A percentile compares a stretch with the other conserved stretches of the same genome.
Conservation (phyloP, 2,888 invertebrate genomes). For the Polydrusus cervinus region DNA sequence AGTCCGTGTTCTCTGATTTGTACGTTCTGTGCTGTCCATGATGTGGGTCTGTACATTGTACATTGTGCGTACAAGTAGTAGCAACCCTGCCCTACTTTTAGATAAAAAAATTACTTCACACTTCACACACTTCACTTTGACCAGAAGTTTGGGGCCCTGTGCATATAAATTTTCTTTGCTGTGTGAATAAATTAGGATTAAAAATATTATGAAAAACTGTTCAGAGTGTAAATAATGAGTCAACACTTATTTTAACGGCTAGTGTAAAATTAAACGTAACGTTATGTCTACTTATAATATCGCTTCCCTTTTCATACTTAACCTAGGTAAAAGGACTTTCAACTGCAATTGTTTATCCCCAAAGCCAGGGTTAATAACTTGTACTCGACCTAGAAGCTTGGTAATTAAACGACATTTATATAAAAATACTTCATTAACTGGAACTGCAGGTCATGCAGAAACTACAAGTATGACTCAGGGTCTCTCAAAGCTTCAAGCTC, state of each 20-base stretch:
- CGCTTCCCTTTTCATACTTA: constrained; percentile 24
- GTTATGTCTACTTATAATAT: constrained; percentile 21
- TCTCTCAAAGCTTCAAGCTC: constrained; percentile 80
- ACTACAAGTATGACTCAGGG: constrained; percentile 70
- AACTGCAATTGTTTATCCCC: constrained; percentile 19
- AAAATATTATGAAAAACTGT: no score
- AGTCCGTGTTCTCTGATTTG: no score
- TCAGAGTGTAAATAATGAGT: not conserved
- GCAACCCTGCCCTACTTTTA: no score
- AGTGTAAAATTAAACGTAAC: not conserved
- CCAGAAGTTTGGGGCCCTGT: no score
- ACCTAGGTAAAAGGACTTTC: constrained; percentile 46
- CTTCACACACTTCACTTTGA: no score
- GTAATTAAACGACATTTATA: constrained; percentile 57
- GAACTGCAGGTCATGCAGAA: constrained; percentile 69
- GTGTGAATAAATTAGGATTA: not conserved
- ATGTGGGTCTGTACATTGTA: no score
- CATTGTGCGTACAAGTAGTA: no score
- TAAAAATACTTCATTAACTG: constrained; percentile 60
- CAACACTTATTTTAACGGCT: not conserved
- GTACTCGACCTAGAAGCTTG: constrained; percentile 9
- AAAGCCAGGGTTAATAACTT: constrained; percentile 26
- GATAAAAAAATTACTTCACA: no score
- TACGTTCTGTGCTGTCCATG: no score
- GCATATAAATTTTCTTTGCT: no score